Percentiles rank a stretch among this genome's conserved stretches.
Conservation (phyloP, 2,797 vertebrate genomes). For the Melanotaenia parkinsoni region DNA sequence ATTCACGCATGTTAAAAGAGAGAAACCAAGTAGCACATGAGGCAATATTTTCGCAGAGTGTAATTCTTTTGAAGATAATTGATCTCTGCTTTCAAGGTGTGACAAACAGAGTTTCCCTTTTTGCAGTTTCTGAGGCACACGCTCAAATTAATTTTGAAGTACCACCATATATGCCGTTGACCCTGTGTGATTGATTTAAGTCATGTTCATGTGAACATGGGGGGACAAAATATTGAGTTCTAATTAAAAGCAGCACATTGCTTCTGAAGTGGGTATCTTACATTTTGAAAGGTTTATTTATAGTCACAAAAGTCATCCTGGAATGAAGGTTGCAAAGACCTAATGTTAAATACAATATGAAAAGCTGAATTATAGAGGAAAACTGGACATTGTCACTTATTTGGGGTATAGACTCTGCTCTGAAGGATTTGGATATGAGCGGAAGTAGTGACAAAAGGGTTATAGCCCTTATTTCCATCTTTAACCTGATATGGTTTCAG, state of each 20-base stretch:
- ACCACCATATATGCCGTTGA: conserved; percentile 18
- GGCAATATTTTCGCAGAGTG: conserved; percentile 35
- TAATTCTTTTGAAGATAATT: conserved; percentile 67
- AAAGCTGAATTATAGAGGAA: not conserved
- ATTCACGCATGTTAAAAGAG: conserved; percentile 13
- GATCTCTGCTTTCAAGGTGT: conserved; percentile 39
- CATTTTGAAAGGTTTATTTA: conserved; percentile 4
- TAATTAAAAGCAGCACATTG: conserved; percentile 32
- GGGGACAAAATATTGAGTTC: not conserved
- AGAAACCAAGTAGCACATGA: conserved; percentile 8
- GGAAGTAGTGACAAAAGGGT: not conserved
- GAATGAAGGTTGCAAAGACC: not conserved
- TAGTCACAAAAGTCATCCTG: not conserved
- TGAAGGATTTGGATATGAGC: not conserved
- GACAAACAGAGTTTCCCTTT: conserved; percentile 42
- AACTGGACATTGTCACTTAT: not conserved
- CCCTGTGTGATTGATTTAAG: conserved; percentile 25
- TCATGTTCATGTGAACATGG: not conserved
- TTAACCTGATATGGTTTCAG: not conserved
- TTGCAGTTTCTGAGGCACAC: conserved; percentile 27
- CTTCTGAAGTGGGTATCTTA: not conserved
- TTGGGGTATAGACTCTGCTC: not conserved
- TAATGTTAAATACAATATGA: not conserved
- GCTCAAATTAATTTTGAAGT: conserved; percentile 46
- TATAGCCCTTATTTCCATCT: not conserved